Evolutionary conservation across 2,797 vertebrate species (phyloP).

Genomic region (Allobates femoralis): DNA sequence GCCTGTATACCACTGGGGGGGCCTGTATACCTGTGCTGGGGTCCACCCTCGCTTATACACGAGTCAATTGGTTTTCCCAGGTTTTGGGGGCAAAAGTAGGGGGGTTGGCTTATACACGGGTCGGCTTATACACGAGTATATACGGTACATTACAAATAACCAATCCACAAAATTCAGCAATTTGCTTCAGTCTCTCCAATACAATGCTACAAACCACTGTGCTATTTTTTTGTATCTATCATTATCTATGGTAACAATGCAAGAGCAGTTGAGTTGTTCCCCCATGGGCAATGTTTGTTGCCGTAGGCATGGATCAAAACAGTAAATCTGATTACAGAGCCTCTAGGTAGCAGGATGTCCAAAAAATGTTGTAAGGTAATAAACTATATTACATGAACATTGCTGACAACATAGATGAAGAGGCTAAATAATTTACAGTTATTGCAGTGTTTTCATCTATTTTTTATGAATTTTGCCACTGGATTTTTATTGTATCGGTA

Average conservation of each 20-base stretch:
- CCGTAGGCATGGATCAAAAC: conserved; percentile 28
- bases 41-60: too few relatives aligned
- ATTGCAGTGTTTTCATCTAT: neutral
- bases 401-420: neutral
- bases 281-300: conserved; percentile 21
- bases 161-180: neutral
- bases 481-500: too few relatives aligned
- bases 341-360: conserved; percentile 36
- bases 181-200: neutral
- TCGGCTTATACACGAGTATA: too few relatives aligned
- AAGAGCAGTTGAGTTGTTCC: neutral
- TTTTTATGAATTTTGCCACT: neutral
- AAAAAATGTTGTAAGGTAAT: conserved; percentile 24
- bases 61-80: too few relatives aligned
- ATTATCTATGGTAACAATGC: neutral
- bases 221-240: neutral
- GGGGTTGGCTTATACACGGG: too few relatives aligned
- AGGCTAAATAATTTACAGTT: conserved; percentile 1
- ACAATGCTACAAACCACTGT: neutral
- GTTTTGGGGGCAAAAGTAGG: too few relatives aligned
- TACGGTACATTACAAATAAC: too few relatives aligned
- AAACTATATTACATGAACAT: neutral
- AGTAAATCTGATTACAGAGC: conserved; percentile 23
- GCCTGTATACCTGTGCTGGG: too few relatives aligned
- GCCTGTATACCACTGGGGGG: too few relatives aligned